These are phyloP conservation scores for Nesometra sesokonis DNA, from an alignment of 35 echinoderm and acorn worm species.

Conservation along the genomic window DNA sequence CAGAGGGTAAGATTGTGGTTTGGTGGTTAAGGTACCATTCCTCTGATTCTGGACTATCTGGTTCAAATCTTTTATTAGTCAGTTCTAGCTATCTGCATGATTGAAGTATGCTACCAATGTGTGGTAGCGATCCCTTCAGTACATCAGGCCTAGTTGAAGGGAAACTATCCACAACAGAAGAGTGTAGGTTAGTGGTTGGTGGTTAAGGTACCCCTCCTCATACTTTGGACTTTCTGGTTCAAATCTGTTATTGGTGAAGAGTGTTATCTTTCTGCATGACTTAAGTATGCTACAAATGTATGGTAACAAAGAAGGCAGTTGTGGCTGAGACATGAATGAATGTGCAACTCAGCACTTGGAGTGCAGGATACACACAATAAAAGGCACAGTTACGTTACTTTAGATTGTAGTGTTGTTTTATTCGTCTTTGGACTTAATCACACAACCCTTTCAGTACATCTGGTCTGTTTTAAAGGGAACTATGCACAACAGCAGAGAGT, in stretches of 20 bases:
- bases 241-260: neutral
- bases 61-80: too few species aligned
- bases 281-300: slow-evolving; percentile 61
- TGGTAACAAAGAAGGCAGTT: slow-evolving; percentile 41
- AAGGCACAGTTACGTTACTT: too few species aligned
- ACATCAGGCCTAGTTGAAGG: slow-evolving; percentile 27
- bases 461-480: slow-evolving; percentile 20
- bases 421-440: too few species aligned
- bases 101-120: slow-evolving; percentile 59
- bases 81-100: slow-evolving; percentile 47
- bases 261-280: slow-evolving; percentile 42
- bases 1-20: slow-evolving; percentile 59
- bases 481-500: slow-evolving; percentile 85
- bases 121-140: slow-evolving; percentile 77
- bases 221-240: too few species aligned
- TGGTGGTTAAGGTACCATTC: neutral
- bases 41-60: too few species aligned
- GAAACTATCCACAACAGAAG: slow-evolving; percentile 53
- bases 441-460: slow-evolving; percentile 41
- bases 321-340: too few species aligned
- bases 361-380: too few species aligned
- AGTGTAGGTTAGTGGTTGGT: slow-evolving; percentile 40
- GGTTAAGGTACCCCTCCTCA: neutral
- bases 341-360: too few species aligned
- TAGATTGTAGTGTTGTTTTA: too few species aligned